phyloP scores from a whole-genome alignment of 2,797 vertebrate genomes.

The Periophthalmus magnuspinnatus region DNA sequence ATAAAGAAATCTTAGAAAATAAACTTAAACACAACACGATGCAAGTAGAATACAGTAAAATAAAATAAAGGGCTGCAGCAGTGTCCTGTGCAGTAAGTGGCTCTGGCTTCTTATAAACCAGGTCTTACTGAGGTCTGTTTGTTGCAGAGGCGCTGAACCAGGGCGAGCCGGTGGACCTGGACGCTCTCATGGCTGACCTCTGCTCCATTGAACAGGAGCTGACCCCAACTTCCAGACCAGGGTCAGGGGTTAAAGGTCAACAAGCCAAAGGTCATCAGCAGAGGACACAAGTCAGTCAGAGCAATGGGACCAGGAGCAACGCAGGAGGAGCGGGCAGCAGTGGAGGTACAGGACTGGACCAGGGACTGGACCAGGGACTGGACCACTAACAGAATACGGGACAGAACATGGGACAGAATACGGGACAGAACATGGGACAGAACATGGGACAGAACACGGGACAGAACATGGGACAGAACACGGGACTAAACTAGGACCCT shows the following conservation, averaged over 20 bases:
- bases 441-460: no score
- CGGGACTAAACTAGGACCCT: no score
- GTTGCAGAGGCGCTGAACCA: constrained; percentile 93
- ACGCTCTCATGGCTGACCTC: constrained; percentile 97
- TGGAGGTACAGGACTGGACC: constrained; percentile 50
- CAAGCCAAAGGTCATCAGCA: constrained; percentile 79
- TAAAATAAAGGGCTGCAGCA: no score
- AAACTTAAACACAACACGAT: no score
- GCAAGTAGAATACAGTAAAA: no score
- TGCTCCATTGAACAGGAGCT: constrained; percentile 99
- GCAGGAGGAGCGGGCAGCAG: constrained; percentile 78
- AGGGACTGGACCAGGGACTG: background rate
- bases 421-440: no score
- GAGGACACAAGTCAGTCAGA: constrained; percentile 71
- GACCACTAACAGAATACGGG: no score
- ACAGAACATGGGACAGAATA: no score
- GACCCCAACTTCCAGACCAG: constrained; percentile 81
- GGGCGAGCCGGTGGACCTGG: constrained; percentile 94
- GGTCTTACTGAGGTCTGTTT: background rate
- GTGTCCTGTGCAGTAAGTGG: no score
- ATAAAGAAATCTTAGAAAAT: no score
- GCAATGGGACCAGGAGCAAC: constrained; percentile 71
- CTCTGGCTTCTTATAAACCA: background rate
- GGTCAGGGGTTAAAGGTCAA: constrained; percentile 62
- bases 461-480: no score